phyloP scores from a whole-genome alignment of 2,797 vertebrate genomes.

The Basileuterus tristriatus region DNA sequence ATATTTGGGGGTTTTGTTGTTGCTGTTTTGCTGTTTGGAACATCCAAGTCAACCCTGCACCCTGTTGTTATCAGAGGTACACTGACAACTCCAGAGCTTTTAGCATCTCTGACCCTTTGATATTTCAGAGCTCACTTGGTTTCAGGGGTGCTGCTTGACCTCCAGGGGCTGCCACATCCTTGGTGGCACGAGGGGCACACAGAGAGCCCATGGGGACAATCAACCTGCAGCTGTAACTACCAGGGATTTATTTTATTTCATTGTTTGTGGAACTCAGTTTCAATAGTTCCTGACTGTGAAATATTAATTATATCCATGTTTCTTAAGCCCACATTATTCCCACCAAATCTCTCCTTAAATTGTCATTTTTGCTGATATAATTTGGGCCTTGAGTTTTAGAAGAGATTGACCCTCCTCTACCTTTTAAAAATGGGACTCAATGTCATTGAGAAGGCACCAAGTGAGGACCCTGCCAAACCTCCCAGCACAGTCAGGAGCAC shows the following conservation, averaged over 20 bases:
- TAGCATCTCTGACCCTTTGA: accelerated
- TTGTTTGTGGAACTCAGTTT: not conserved
- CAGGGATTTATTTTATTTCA: not conserved
- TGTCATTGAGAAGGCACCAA: not conserved
- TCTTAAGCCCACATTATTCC: not conserved
- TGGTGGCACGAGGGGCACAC: accelerated
- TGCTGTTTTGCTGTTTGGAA: not conserved
- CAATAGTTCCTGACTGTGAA: not conserved
- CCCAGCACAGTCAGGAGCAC: accelerated
- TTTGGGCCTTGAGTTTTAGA: not conserved
- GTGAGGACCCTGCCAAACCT: accelerated
- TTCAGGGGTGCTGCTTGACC: not conserved
- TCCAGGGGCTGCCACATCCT: not conserved
- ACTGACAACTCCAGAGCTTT: not conserved
- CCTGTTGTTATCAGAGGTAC: accelerated
- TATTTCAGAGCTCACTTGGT: not conserved
- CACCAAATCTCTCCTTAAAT: not conserved
- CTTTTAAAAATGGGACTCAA: not conserved
- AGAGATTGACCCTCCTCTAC: not conserved
- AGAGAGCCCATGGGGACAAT: not conserved
- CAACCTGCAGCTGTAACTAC: not conserved
- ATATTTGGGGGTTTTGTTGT: not conserved
- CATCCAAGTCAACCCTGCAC: accelerated
- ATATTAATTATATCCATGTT: not conserved
- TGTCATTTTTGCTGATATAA: accelerated